These are phyloP conservation scores for Pegea sp. DNA, from an alignment of 23 tunicate genomes.

Conservation along the genomic window DNA sequence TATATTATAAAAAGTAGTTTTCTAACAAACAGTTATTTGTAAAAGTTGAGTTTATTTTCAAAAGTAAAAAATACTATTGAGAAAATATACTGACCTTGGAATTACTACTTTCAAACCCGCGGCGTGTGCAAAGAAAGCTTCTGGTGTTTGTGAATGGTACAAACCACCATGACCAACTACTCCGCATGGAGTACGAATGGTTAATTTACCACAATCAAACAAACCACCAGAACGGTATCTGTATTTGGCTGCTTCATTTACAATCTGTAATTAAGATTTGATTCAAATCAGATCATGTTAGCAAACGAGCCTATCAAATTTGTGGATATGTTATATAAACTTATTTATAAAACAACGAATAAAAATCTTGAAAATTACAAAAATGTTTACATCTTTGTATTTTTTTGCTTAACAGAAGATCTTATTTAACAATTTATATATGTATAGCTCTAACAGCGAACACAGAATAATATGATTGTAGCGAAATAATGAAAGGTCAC, in stretches of 20 bases:
- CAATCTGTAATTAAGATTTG: too few relatives aligned
- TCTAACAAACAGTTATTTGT: too few relatives aligned
- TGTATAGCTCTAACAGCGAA: too few relatives aligned
- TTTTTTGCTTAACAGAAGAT: too few relatives aligned
- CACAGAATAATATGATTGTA: too few relatives aligned
- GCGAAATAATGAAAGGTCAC: too few relatives aligned
- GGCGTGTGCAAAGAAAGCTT: conserved; percentile 85
- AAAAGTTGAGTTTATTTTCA: not conserved
- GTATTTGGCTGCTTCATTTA: conserved; percentile 96
- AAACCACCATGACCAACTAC: conserved; percentile 96
- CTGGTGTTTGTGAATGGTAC: conserved; percentile 92
- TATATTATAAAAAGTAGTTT: not conserved
- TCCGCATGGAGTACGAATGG: conserved; percentile 94
- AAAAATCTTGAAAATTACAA: not conserved
- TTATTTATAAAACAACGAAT: not conserved
- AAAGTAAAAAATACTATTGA: not conserved
- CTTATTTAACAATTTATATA: too few relatives aligned
- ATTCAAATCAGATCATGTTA: too few relatives aligned
- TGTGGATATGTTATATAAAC: not conserved
- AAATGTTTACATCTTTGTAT: not conserved
- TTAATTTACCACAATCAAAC: conserved; percentile 92
- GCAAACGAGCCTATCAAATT: too few relatives aligned
- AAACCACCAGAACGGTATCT: conserved; percentile 89
- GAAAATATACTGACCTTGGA: conserved; percentile 28
- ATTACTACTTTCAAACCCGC: conserved; percentile 78